These are phyloP conservation scores for Atrichornis clamosus DNA, from an alignment of 2,113 vertebrate genomes.

Conservation along the genomic window DNA sequence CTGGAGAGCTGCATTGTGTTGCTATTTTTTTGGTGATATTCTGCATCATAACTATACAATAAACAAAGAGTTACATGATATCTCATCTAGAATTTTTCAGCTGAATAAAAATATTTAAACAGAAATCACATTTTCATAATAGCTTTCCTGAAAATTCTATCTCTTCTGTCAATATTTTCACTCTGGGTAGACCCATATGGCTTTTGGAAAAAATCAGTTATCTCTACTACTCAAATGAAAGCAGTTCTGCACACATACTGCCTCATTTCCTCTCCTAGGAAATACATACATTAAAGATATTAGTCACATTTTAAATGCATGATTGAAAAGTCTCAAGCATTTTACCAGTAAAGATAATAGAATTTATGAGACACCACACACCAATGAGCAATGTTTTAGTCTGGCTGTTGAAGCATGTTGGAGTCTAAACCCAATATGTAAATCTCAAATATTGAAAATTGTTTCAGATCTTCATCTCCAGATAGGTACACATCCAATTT, in stretches of 20 bases:
- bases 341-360: neutral
- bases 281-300: neutral
- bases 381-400: neutral
- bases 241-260: neutral
- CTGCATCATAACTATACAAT: neutral
- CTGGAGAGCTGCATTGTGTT: fast-evolving
- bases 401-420: neutral
- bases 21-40: neutral
- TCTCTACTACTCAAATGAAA: neutral
- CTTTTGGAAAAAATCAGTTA: neutral
- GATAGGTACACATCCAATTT: neutral
- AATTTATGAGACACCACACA: neutral
- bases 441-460: neutral
- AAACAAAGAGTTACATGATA: neutral
- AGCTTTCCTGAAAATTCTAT: neutral
- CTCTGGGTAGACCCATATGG: neutral
- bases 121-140: neutral
- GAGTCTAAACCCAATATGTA: neutral
- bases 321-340: neutral
- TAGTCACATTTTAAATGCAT: neutral
- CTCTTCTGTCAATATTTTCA: neutral
- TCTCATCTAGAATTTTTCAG: neutral
- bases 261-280: neutral
- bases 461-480: neutral
- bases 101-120: neutral